Base-by-base conservation (phyloP, 1,140 invertebrate genomes). In the Megathymus violae region DNA sequence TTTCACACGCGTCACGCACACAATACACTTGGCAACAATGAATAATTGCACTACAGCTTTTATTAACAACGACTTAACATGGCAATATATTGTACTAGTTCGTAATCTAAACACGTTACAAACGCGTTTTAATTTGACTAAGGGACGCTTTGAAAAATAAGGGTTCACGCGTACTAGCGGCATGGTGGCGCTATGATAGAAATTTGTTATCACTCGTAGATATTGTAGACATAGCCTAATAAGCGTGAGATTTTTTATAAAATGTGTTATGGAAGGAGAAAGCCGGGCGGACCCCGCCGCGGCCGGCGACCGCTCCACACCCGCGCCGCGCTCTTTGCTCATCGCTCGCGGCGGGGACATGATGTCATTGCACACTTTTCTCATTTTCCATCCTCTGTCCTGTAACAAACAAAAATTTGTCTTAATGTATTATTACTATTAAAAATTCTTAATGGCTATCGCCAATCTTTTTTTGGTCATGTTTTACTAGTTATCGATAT, bases 31-130 rank as follows among this genome's bases (percentile, higher is more conserved):
- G 85, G 80, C 88, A 88, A 89, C 88, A 81, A 88, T 72, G 79
- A 88, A 89, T 86, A 91, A 88, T 86, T 88, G 88, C 86, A 86
- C 86, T 91, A 91, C 71, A 71, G 81, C 76, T 80, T 83, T 84
- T 70, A 88, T 78, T 88, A 88, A 86, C 68, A 85, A 85, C 71
- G 80, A 83, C 62, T 75, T 80, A 80, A 82, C 68, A 79, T 78
- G 64, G 78, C 60, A 82, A 78, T 69, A 80, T 61, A 84, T 63
- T 80, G 75, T 82, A 73, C 86, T 89, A 91, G 86, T 91, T 91
- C 86, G 82, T 76, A 87, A 80, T 51, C 60, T 70, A 74, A 76
- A 68, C 64, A 76, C 64, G 78, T 74, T 70, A 74, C n/a, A 68
- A 64, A 36, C 67, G 56, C 65, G 74, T 91, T 91, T 91, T 91